Evolutionary conservation across 2,113 vertebrate genomes (phyloP), one percentile per base, ranked within the genome.

Genomic region (Nannobrachium achirus): DNA sequence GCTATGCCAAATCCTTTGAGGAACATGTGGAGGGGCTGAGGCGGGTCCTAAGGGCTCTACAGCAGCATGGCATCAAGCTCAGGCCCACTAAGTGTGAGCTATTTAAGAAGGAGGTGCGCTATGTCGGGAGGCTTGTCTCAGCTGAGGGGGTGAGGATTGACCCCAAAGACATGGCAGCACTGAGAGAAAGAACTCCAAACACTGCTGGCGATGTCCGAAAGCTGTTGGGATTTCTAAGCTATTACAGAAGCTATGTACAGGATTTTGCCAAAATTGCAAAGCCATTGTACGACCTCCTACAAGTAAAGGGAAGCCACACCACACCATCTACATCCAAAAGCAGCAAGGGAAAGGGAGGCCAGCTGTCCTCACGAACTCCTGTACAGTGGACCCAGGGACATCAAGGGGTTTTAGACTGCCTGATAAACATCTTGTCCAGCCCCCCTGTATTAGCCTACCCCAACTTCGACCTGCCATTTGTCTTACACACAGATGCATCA

Each of bases 181-280:
- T 72, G 33, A 72, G 40, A 25, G 15, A 19, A 4, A 66, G 11
- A 15, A 45, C 15, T 41, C 64, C 50, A 7, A 49, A 41, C 16
- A 66, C 2, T 7, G 64, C 56, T 44, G 64, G 64, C 2, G 61
- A 72, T 1, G 16, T 67, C 6, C 51, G 60, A 8, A 53, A 14
- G 10, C 15, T 65, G 8, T 52, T n/a, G 63, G 70, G n/a, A 4
- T 72, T 69, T 15, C 63, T 69, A 10, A 18, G 58, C 40, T 72
- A 72, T 41, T 72, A 52, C 14, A 49, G 33, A 1, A 18, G 16
- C 4, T 69, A 56, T 9, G 15, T 69, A 7, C 70, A 62, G 16
- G 51, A 68, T 19, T 72, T 56, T 56, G 33, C 10, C n/a, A 5
- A 16, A 10, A 68, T 72, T 14, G 70, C 70, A 19, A 68, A 44